phyloP scores from a whole-genome alignment of 2,113 vertebrate genomes.

The Vicugna pacos region DNA sequence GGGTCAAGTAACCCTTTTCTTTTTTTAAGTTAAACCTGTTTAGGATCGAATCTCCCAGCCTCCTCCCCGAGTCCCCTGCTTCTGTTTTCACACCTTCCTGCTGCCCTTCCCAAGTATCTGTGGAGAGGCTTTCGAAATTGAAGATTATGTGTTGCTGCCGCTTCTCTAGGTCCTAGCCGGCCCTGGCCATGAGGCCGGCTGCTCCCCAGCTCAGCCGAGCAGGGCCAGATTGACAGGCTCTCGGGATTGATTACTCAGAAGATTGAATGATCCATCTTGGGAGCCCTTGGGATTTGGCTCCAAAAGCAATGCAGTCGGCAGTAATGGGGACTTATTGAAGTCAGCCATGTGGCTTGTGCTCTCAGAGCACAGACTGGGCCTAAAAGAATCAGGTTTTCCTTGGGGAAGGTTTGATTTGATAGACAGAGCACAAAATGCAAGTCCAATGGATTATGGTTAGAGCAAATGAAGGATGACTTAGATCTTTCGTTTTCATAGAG shows the following conservation, averaged over 20 bases:
- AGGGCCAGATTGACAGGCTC: slow-evolving; percentile 49
- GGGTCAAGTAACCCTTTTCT: slow-evolving; percentile 77
- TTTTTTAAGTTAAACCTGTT: slow-evolving; percentile 73
- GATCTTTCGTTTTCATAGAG: slow-evolving; percentile 78
- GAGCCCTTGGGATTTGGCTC: slow-evolving; percentile 81
- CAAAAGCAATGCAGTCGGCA: slow-evolving; percentile 75
- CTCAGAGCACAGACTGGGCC: slow-evolving; percentile 74
- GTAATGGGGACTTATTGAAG: slow-evolving; percentile 84
- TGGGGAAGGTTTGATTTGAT: slow-evolving; percentile 82
- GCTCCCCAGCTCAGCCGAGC: slow-evolving; percentile 71
- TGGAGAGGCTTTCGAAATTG: slow-evolving; percentile 51
- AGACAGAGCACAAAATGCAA: slow-evolving; percentile 78
- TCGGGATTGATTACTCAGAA: slow-evolving; percentile 77
- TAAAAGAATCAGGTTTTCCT: slow-evolving; percentile 82
- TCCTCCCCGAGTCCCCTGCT: background rate
- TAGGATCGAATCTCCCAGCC: slow-evolving; percentile 54
- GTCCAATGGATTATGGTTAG: slow-evolving; percentile 80
- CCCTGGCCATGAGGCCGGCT: slow-evolving; percentile 38
- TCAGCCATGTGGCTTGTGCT: slow-evolving; percentile 72
- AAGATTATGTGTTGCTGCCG: slow-evolving; percentile 17
- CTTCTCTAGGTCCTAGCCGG: background rate
- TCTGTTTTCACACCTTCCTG: slow-evolving; percentile 64
- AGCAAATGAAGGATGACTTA: slow-evolving; percentile 82
- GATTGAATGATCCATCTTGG: slow-evolving; percentile 84
- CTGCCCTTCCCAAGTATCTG: slow-evolving; percentile 63